These are phyloP conservation scores for Oryzias curvinotus DNA, from an alignment of 2,113 vertebrate genomes.

Conservation along the genomic window DNA sequence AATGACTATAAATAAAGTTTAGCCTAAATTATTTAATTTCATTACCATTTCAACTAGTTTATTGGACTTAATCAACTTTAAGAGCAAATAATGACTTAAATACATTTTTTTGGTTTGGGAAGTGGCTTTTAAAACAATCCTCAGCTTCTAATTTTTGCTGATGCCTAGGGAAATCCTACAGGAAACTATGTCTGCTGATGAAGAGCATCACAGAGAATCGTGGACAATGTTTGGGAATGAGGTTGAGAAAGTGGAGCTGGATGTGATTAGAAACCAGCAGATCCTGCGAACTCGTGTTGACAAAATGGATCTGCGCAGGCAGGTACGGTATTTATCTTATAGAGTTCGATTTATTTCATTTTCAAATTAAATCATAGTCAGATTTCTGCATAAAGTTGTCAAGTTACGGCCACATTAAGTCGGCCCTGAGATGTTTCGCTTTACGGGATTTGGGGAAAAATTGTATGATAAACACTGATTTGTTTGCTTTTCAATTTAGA, in stretches of 20 bases:
- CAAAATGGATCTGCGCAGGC: slow-evolving; percentile 68
- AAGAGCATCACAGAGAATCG: slow-evolving; percentile 81
- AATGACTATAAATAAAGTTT: no score
- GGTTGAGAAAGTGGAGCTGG: slow-evolving; percentile 82
- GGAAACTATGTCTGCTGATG: slow-evolving; percentile 74
- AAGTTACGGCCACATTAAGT: no score
- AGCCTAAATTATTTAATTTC: no score
- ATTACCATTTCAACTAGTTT: no score
- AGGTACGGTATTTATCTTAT: slow-evolving; percentile 71
- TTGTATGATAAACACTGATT: no score
- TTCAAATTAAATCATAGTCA: no score
- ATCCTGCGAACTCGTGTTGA: slow-evolving; percentile 77
- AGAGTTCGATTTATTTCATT: not conserved
- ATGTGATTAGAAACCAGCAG: slow-evolving; percentile 76
- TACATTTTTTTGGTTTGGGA: no score
- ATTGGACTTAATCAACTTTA: no score
- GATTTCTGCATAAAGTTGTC: no score
- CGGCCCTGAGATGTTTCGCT: no score
- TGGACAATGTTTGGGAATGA: slow-evolving; percentile 86
- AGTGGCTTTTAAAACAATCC: not conserved
- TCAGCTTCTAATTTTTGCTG: not conserved
- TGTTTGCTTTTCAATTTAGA: not conserved
- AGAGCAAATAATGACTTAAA: no score
- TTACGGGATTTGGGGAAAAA: no score
- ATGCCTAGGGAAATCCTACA: slow-evolving; percentile 70